phyloP scores from a whole-genome alignment of 2,888 invertebrate species.

The Xanthia togata region DNA sequence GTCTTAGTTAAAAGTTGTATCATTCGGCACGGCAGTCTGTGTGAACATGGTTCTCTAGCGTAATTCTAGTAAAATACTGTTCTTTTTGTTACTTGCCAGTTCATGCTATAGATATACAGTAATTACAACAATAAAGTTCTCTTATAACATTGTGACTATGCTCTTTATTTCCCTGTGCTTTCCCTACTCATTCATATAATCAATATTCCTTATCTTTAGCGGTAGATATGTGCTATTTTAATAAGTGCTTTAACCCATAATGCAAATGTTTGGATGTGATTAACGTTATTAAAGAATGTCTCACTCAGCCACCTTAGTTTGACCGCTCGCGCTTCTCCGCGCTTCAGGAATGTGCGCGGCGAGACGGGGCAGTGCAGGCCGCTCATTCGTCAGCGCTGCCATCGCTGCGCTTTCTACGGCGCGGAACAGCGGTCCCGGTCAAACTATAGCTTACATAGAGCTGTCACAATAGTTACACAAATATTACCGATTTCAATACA shows the following conservation, averaged over 20 bases:
- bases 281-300: not conserved
- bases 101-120: constrained; percentile 90
- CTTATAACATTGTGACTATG: constrained; percentile 88
- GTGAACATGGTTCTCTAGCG: constrained; percentile 87
- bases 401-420: no score
- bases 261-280: not conserved
- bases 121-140: constrained; percentile 90
- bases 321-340: no score
- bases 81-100: constrained; percentile 89
- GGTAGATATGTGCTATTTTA: not conserved
- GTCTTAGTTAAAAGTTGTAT: constrained; percentile 78
- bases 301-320: not conserved
- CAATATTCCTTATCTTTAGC: not conserved
- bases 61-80: constrained; percentile 86
- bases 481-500: not conserved
- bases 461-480: not conserved
- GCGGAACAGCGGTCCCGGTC: no score
- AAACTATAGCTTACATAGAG: not conserved
- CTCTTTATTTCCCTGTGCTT: constrained; percentile 63
- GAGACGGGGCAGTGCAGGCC: no score
- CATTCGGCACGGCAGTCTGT: constrained; percentile 81
- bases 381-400: no score
- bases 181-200: not conserved
- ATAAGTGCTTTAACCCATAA: not conserved
- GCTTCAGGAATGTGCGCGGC: no score